Conservation (phyloP, 2,888 invertebrate genomes). For the Philereme transversata region DNA sequence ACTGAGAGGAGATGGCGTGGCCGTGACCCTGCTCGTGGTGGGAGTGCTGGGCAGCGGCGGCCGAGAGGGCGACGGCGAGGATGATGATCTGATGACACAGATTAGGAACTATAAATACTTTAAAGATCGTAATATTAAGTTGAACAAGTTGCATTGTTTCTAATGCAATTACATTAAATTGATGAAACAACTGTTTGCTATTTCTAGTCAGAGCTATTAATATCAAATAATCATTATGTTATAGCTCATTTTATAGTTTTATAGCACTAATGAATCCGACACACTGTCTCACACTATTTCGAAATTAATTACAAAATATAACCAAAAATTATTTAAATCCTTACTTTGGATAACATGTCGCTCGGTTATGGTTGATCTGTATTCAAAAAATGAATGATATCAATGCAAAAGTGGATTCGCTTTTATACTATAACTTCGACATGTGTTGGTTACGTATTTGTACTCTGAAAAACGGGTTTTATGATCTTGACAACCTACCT, state of each 20-base stretch:
- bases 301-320: too few relatives aligned
- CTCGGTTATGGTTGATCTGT: conserved; percentile 42
- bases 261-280: too few relatives aligned
- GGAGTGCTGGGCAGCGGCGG: conserved; percentile 44
- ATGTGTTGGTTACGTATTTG: conserved; percentile 31
- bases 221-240: too few relatives aligned
- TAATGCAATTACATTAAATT: too few relatives aligned
- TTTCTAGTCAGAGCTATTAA: too few relatives aligned
- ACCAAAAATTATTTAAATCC: conserved; percentile 27
- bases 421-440: conserved; percentile 45
- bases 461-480: conserved; percentile 28
- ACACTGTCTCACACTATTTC: too few relatives aligned
- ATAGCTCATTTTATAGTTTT: too few relatives aligned
- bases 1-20: conserved; percentile 51
- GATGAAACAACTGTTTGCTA: too few relatives aligned
- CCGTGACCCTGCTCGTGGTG: conserved; percentile 44
- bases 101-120: not conserved
- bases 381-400: conserved; percentile 51
- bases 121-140: not conserved
- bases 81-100: conserved; percentile 40
- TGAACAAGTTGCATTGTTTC: too few relatives aligned
- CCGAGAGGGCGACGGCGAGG: conserved; percentile 40
- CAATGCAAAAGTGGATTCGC: conserved; percentile 36
- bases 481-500: conserved; percentile 5
- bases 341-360: conserved; percentile 60